Evolutionary conservation across 2,888 invertebrate genomes (phyloP), one percentile per base, ranked within the genome.

Genomic region (Beris morrisii): DNA sequence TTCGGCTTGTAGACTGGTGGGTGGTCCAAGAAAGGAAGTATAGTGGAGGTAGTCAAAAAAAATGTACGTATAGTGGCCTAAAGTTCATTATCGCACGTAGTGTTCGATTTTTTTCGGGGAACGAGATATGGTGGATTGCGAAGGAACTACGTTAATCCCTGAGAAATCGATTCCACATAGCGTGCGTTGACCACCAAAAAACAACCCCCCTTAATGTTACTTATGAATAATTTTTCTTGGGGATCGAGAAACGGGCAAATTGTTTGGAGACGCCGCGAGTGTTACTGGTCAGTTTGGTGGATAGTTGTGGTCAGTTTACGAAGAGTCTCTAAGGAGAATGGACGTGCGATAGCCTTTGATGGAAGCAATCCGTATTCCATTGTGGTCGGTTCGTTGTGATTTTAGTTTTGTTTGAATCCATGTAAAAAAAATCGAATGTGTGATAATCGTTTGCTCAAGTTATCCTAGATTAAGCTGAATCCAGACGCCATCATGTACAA

Each of bases 161-260:
- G 32, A 12, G 32, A 65, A 58, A 58, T 52, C 57, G 57, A 52
- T 65, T 43, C 55, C 55, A 57, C 30, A 38, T 58, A 7, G 43
- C 65, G 65, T 65, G 58, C 65, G 28, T 58, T 65, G 65, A 65
- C 65, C 65, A 65, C 57, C 43, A 52, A 48, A 22, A 52, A 48
- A 11, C 48, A 48, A 15, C 38, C 38, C 38, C 38, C 38, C 38
- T 7, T 38, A 38, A 9, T 7, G 38, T 50, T 43, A 11, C 44
- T 65, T 45, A 64, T 55, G 64, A 64, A 54, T 64, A 53, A 64
- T 64, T 65, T 65, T 57, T 50, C 50, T 48, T 15, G 30, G 15
- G n/a, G 65, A 57, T 38, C 9, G 38, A 38, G 38, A 38, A 38
- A 38, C 9, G 38, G 38, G 9, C 28, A 43, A 52, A 61, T 48